Percentiles rank a stretch among this genome's conserved stretches.
Evolutionary conservation across 2,797 vertebrate species (phyloP).

Genomic region (Sebastes diploproa): DNA sequence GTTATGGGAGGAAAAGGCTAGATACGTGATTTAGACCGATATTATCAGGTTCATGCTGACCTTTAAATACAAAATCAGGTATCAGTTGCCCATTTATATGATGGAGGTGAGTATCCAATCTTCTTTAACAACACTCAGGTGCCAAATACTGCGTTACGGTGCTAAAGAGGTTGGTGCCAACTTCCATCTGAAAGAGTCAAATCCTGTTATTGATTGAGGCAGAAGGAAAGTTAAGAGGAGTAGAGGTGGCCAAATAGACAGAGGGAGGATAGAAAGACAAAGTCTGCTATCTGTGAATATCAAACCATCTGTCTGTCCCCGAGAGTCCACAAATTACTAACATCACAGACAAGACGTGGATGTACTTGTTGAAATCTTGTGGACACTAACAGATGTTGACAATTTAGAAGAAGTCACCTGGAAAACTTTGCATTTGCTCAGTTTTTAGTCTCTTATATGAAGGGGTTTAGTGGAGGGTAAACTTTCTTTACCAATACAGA

Average conservation of each 20-base stretch:
- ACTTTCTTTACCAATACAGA: too few relatives aligned
- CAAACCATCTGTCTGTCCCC: conserved; percentile 65
- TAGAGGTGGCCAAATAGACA: conserved; percentile 57
- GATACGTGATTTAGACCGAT: neutral
- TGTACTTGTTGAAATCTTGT: neutral
- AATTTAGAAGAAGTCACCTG: neutral
- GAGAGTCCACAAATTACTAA: conserved; percentile 21
- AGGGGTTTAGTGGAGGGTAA: too few relatives aligned
- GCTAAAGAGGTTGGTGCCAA: conserved; percentile 3
- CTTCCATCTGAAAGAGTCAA: conserved; percentile 45
- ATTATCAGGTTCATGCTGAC: neutral
- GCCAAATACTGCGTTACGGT: neutral
- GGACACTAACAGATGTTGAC: neutral
- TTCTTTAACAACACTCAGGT: neutral
- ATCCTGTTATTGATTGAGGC: conserved; percentile 53
- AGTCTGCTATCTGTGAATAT: conserved; percentile 56
- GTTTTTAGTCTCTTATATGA: neutral
- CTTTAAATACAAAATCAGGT: neutral
- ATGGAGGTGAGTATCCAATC: neutral
- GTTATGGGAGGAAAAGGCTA: neutral
- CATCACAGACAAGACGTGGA: neutral
- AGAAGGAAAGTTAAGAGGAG: conserved; percentile 43
- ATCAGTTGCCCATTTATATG: neutral
- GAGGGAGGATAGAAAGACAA: conserved; percentile 37
- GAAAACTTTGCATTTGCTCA: neutral